These are phyloP conservation scores for Excalfactoria chinensis DNA, from an alignment of 2,113 vertebrate genomes.

Conservation along the genomic window DNA sequence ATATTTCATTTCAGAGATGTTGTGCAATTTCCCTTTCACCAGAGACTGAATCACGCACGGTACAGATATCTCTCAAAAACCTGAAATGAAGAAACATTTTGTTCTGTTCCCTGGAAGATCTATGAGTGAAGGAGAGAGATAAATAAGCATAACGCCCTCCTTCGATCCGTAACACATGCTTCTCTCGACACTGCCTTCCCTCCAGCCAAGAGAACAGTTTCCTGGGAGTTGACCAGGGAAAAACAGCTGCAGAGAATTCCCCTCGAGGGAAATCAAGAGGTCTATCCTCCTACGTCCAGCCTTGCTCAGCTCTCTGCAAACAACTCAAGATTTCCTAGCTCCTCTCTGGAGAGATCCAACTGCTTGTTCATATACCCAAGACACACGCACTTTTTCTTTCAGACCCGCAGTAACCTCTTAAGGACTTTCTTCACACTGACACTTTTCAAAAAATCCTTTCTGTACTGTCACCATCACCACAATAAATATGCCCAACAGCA, in stretches of 20 bases:
- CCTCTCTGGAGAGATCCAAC: neutral
- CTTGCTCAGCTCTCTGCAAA: neutral
- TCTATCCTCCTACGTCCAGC: neutral
- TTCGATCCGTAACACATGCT: fast-evolving
- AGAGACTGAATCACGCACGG: fast-evolving
- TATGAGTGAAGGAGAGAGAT: neutral
- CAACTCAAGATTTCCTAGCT: neutral
- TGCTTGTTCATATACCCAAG: neutral
- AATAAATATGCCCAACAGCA: neutral
- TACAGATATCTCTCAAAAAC: neutral
- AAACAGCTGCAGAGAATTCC: neutral
- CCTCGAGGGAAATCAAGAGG: neutral
- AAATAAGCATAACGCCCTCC: neutral
- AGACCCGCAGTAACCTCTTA: neutral
- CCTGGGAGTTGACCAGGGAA: neutral
- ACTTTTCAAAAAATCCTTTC: neutral
- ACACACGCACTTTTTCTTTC: neutral
- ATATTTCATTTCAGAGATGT: neutral
- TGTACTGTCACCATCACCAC: neutral
- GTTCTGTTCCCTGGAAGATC: neutral
- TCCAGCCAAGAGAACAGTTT: neutral
- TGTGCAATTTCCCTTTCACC: neutral
- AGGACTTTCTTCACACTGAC: neutral
- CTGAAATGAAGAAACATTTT: neutral
- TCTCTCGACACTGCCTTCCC: neutral